Percentiles rank a stretch among this genome's conserved stretches.
Evolutionary conservation across 2,113 vertebrate genomes (phyloP).

Genomic region (Carassius gibelio): DNA sequence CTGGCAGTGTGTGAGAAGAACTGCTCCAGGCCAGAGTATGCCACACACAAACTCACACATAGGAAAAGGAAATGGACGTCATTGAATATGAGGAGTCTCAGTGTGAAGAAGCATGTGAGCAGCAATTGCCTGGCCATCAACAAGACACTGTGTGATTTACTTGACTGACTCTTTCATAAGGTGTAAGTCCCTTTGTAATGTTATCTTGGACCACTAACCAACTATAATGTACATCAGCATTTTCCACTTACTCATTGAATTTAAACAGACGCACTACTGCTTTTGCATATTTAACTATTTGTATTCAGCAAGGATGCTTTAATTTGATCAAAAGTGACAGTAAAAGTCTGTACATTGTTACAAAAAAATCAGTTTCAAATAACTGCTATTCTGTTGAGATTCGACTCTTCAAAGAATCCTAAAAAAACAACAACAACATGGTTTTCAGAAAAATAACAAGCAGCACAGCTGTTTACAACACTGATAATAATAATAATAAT

Average conservation of each 20-base stretch:
- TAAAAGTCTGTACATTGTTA: neutral
- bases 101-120: constrained; percentile 21
- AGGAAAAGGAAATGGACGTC: neutral
- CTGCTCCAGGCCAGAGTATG: constrained; percentile 60
- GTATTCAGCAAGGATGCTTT: neutral
- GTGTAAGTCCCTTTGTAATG: neutral
- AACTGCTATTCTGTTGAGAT: neutral
- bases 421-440: neutral
- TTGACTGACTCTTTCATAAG: neutral
- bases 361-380: neutral
- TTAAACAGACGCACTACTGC: neutral
- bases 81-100: neutral
- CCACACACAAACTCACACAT: constrained; percentile 38
- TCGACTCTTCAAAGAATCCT: neutral
- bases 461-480: neutral
- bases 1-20: constrained; percentile 59
- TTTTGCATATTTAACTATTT: neutral
- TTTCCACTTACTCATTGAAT: neutral
- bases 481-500: neutral
- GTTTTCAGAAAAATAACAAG: neutral
- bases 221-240: neutral
- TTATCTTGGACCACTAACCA: neutral
- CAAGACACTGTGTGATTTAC: constrained; percentile 19
- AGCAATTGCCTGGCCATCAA: neutral
- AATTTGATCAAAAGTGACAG: neutral